Percentiles rank a stretch among this genome's conserved stretches.
Evolutionary conservation across 2,113 vertebrate species (phyloP).

Genomic region (Petromus typicus): DNA sequence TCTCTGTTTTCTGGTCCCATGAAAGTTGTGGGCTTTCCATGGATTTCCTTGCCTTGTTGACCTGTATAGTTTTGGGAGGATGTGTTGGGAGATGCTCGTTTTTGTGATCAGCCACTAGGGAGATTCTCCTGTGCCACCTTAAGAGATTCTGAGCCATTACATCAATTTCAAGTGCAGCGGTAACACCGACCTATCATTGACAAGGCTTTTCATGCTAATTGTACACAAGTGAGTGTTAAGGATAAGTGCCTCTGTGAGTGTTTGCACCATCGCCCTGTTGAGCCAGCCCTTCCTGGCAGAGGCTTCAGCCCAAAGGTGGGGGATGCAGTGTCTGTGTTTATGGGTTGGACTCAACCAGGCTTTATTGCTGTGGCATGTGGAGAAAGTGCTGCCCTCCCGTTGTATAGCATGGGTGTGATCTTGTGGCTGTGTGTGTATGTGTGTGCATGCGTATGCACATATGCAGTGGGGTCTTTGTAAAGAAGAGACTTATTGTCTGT

Average conservation of each 20-base stretch:
- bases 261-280: background rate
- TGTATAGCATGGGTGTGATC: background rate
- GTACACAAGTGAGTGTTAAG: background rate
- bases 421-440: background rate
- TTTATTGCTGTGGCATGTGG: fast-evolving
- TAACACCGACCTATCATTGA: background rate
- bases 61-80: background rate
- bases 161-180: background rate
- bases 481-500: background rate
- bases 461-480: background rate
- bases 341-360: too few species aligned
- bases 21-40: background rate
- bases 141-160: background rate
- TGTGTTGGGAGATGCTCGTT: background rate
- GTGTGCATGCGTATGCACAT: background rate
- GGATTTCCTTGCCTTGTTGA: background rate
- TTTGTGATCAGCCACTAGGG: background rate
- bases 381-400: background rate
- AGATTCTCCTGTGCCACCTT: background rate
- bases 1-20: background rate
- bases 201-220: background rate
- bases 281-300: background rate
- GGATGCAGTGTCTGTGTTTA: background rate
- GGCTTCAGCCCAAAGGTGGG: fast-evolving
- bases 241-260: background rate